phyloP scores from a whole-genome alignment of 2,888 invertebrate species.

The Nomada ruficornis region DNA sequence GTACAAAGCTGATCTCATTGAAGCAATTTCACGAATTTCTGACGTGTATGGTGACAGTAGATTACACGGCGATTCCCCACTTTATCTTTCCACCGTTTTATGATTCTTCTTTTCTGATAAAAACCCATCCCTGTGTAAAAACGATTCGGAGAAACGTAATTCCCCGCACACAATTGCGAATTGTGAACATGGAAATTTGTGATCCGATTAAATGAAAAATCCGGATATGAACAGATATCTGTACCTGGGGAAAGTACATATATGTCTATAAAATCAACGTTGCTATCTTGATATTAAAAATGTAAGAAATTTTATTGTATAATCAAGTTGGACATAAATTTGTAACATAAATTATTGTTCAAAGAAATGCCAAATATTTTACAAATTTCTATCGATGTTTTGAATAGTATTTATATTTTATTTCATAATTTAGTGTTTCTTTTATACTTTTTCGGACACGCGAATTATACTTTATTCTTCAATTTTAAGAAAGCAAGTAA shows the following conservation, averaged over 20 bases:
- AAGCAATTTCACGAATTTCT: slow-evolving; percentile 23
- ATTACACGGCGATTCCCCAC: slow-evolving; percentile 18
- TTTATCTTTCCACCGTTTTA: slow-evolving; percentile 19
- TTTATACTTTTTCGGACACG: neutral
- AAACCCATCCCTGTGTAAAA: neutral
- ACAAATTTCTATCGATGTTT: too few relatives aligned
- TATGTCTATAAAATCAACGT: neutral
- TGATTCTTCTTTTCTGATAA: slow-evolving; percentile 19
- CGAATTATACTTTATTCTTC: neutral
- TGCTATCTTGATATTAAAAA: neutral
- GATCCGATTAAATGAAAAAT: neutral
- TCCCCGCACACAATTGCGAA: neutral
- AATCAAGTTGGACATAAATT: neutral
- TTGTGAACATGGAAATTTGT: neutral
- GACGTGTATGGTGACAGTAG: slow-evolving; percentile 15
- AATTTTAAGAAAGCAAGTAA: neutral
- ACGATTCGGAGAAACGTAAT: neutral
- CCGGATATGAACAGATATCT: neutral
- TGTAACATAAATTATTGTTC: neutral
- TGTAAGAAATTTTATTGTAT: neutral
- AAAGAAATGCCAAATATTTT: too few relatives aligned
- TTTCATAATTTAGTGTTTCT: neutral
- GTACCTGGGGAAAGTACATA: neutral
- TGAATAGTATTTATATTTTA: neutral
- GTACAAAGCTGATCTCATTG: neutral